Conservation (phyloP, 2,113 vertebrate species). For the Nycticryphes semicollaris region DNA sequence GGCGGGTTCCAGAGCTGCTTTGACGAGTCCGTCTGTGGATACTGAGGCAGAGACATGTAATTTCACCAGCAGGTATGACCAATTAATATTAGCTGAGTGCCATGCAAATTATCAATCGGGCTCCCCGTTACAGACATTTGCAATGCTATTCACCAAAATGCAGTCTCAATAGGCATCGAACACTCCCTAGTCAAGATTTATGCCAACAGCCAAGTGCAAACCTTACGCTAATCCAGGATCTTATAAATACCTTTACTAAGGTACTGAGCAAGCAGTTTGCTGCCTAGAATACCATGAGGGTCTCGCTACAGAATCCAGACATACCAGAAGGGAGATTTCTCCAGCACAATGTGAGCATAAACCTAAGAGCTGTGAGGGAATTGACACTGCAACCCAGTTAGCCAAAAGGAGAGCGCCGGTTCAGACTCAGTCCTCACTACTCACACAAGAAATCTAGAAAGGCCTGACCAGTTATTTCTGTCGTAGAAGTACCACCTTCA, state of each 20-base stretch:
- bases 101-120: not conserved
- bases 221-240: not conserved
- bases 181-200: not conserved
- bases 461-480: too few relatives aligned
- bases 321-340: not conserved
- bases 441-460: not conserved
- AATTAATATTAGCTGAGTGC: not conserved
- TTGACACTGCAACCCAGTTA: not conserved
- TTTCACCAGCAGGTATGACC: not conserved
- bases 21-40: conserved; percentile 87
- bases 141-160: not conserved
- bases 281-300: not conserved
- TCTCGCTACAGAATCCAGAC: not conserved
- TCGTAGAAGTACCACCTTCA: not conserved
- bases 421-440: not conserved
- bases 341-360: not conserved
- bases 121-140: accelerated
- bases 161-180: not conserved
- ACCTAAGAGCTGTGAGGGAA: not conserved
- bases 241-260: not conserved
- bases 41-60: conserved; percentile 67
- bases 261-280: not conserved
- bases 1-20: conserved; percentile 93
- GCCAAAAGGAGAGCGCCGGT: not conserved
- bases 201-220: not conserved